Evolutionary conservation across 2,113 vertebrate species (phyloP), one percentile per base, ranked within the genome.

Genomic region (Rhinichthys klamathensis): DNA sequence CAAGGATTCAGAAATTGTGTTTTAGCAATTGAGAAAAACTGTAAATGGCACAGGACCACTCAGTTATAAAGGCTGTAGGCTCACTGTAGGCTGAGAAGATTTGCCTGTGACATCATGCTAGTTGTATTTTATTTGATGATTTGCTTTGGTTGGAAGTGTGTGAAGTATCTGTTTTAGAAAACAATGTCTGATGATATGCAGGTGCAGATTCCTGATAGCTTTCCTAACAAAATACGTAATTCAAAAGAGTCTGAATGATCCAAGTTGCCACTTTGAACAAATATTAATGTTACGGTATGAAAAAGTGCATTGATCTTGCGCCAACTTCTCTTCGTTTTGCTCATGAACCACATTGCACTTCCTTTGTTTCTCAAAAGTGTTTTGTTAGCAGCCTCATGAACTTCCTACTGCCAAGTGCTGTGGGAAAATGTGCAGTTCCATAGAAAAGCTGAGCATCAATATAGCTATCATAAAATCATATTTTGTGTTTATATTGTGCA

Each of bases 161-260:
- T 18, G 32, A 58, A 38, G 32, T 60, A 54, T 83, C 80, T 46
- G 54, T 73, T 85, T 82, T 44, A 73, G 38, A 73, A 77, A 79
- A 27, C 30, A 32, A 21, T 81, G 46, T 84, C 58, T 74, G 60
- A 58, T 67, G 32, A 67, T 75, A 81, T 56, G 15, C 18, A 23
- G 78, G 74, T 75, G 54, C 63, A 73, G 74, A 54, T 18, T 74
- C 44, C 79, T 63, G 41, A 41, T 41, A 41, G 65, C 25, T 83
- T 88, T 80, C 74, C 41, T 49, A 74, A 56, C 54, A 80, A 58
- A 81, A 86, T 74, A 35, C 46, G 46, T 35, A 70, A 67, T 86
- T 88, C 56, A 80, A 88, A 84, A 65, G 77, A 85, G 35, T 58
- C 83, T 41, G 41, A 82, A 70, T 63, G 77, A 54, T 82, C 61